phyloP scores from a whole-genome alignment of 2,888 invertebrate genomes.

The Eupithecia insigniata region DNA sequence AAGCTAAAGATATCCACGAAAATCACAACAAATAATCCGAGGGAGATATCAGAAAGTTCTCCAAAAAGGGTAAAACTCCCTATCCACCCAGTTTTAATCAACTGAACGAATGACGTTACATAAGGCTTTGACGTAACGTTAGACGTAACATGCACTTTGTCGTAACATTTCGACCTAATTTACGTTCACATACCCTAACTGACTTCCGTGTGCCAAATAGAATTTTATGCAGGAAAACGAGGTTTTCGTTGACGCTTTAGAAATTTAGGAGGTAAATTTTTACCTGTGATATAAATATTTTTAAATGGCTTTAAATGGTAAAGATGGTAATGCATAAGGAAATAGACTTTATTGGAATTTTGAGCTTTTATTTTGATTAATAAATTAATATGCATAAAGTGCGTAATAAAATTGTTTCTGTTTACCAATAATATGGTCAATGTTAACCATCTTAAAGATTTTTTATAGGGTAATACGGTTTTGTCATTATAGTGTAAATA shows the following conservation, averaged over 20 bases:
- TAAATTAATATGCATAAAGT: no score
- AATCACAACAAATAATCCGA: not conserved
- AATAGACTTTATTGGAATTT: not conserved
- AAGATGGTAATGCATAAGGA: not conserved
- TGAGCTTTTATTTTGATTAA: not conserved
- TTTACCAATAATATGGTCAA: no score
- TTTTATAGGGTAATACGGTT: no score
- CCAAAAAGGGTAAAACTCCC: not conserved
- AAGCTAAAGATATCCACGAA: not conserved
- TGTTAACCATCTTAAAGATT: no score
- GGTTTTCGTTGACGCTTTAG: constrained; percentile 24
- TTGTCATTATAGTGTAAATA: no score
- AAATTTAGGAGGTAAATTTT: constrained; percentile 13
- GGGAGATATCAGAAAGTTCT: not conserved
- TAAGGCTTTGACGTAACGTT: constrained; percentile 8
- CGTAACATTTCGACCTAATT: constrained; percentile 37
- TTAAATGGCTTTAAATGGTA: not conserved
- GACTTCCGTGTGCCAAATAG: constrained; percentile 27
- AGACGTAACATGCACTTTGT: constrained; percentile 29
- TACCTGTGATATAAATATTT: constrained; percentile 2
- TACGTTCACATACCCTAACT: constrained; percentile 15
- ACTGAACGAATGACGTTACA: constrained; percentile 3
- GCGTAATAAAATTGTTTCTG: no score
- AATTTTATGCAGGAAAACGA: constrained; percentile 31
- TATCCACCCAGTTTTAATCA: constrained; percentile 5